These are phyloP conservation scores for Gastracanthus pulcherrimus DNA, from an alignment of 2,888 invertebrate genomes.

Conservation along the genomic window DNA sequence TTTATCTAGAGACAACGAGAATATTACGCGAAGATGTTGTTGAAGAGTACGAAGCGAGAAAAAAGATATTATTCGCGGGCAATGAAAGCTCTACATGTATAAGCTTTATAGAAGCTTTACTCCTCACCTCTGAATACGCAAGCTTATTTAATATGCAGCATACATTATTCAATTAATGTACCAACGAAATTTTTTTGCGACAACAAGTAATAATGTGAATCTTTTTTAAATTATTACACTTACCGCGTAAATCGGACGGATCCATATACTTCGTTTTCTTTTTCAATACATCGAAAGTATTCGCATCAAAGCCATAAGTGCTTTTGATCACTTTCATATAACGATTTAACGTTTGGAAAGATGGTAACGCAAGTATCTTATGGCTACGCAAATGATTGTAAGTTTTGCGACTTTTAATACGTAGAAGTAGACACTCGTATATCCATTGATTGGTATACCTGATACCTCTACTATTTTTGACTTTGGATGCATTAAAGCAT, in stretches of 20 bases:
- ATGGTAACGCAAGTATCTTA: not conserved
- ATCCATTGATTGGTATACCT: constrained; percentile 16
- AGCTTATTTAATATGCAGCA: too few species aligned
- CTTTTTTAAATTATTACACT: not conserved
- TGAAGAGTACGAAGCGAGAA: too few species aligned
- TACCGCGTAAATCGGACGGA: not conserved
- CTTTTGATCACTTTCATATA: not conserved
- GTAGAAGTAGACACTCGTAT: not conserved
- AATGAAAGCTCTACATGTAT: too few species aligned
- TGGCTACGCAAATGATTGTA: not conserved
- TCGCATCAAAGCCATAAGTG: not conserved
- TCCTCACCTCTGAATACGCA: too few species aligned
- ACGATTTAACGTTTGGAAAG: not conserved
- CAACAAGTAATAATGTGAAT: too few species aligned
- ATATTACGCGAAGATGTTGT: too few species aligned
- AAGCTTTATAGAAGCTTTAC: too few species aligned
- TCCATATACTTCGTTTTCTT: not conserved
- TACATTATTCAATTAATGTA: not conserved
- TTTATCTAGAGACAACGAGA: too few species aligned
- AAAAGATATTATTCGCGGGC: too few species aligned
- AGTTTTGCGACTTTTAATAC: constrained; percentile 6
- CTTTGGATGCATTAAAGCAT: not conserved
- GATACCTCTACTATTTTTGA: not conserved
- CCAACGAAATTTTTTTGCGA: not conserved
- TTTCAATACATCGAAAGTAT: constrained; percentile 1